These are phyloP conservation scores for Habropoda laboriosa DNA, from an alignment of 1,140 invertebrate species.

Conservation along the genomic window DNA sequence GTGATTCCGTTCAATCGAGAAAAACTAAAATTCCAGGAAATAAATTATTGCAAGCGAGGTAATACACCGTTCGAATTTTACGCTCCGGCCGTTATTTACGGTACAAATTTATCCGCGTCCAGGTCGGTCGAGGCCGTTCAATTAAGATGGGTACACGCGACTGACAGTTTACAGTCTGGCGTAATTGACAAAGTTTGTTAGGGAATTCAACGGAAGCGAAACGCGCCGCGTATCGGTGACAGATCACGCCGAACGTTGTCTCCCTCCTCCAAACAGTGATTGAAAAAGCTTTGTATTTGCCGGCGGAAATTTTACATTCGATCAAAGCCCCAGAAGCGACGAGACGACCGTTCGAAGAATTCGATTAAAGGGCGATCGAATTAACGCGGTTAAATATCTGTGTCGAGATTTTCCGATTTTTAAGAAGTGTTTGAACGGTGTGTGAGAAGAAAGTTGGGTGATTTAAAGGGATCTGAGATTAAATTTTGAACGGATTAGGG, in stretches of 20 bases:
- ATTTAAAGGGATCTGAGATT: neutral
- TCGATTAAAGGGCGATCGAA: conserved; percentile 38
- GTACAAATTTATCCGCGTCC: neutral
- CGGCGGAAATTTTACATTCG: conserved; percentile 41
- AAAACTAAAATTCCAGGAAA: neutral
- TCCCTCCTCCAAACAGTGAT: conserved; percentile 14
- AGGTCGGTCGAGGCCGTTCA: conserved; percentile 1
- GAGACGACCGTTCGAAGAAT: conserved; percentile 25
- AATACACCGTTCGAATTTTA: conserved; percentile 6
- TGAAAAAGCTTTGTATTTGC: conserved; percentile 44
- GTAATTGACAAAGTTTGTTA: conserved; percentile 54
- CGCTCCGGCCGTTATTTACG: conserved; percentile 9
- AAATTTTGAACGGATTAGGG: no score
- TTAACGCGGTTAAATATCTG: conserved; percentile 33
- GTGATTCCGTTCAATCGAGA: neutral
- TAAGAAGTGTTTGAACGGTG: neutral
- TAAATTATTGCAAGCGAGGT: conserved; percentile 35
- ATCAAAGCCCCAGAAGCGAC: conserved; percentile 18
- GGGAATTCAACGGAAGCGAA: conserved; percentile 36
- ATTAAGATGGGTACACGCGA: conserved; percentile 39
- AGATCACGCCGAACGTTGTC: conserved; percentile 22
- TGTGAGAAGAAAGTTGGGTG: neutral
- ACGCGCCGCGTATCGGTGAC: conserved; percentile 21
- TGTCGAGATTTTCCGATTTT: neutral
- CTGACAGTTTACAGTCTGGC: conserved; percentile 29